Percentiles rank a stretch among this genome's conserved stretches.
These are phyloP conservation scores for Bursaphelenchus okinawaensis DNA, from an alignment of 2,888 invertebrate genomes.

Conservation along the genomic window DNA sequence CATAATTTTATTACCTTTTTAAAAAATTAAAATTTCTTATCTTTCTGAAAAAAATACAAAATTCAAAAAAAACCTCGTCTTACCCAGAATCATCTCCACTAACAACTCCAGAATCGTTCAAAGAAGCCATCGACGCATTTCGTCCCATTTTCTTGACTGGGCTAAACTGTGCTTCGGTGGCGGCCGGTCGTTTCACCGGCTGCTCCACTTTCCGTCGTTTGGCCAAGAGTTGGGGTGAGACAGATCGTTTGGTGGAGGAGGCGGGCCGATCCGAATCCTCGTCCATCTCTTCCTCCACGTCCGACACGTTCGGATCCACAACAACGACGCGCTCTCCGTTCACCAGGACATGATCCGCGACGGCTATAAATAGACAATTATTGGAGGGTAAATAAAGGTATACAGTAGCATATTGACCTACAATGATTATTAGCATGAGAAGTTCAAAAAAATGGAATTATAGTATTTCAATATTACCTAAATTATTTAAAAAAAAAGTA, in stretches of 20 bases:
- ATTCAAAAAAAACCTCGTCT: too few relatives aligned
- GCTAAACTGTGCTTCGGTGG: neutral
- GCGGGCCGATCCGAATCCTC: constrained; percentile 2
- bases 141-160: neutral
- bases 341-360: constrained; percentile 10
- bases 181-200: neutral
- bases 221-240: neutral
- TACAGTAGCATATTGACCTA: too few relatives aligned
- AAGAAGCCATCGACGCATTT: neutral
- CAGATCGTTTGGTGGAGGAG: neutral
- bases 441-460: too few relatives aligned
- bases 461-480: too few relatives aligned
- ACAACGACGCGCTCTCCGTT: constrained; percentile 12
- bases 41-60: neutral
- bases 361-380: constrained; percentile 1
- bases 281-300: constrained; percentile 1
- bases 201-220: constrained; percentile 7
- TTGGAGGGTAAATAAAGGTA: too few relatives aligned
- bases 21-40: neutral
- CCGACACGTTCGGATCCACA: constrained; percentile 14
- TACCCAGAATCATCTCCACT: constrained; percentile 6
- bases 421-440: too few relatives aligned
- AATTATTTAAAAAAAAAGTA: too few relatives aligned
- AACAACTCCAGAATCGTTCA: constrained; percentile 10
- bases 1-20: neutral